Conservation (phyloP, 1,140 invertebrate genomes). For the Lucilia sericata region DNA sequence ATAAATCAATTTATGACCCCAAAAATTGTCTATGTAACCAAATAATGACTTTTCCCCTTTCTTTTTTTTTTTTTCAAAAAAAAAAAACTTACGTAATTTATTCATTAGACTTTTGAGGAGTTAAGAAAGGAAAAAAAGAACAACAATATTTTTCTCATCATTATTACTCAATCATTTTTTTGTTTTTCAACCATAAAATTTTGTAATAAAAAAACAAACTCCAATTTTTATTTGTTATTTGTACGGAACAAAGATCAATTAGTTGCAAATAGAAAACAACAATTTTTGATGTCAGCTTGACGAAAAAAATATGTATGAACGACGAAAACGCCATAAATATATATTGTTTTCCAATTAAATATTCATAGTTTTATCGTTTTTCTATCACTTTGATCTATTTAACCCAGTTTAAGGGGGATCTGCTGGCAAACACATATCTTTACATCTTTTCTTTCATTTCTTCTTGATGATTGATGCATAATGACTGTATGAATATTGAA, state of each 20-base stretch:
- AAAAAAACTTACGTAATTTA: background rate
- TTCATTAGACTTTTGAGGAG: background rate
- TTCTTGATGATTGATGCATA: constrained; percentile 10
- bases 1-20: background rate
- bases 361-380: constrained; percentile 11
- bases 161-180: background rate
- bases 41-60: background rate
- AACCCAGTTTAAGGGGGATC: background rate
- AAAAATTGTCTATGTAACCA: background rate
- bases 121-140: background rate
- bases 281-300: background rate
- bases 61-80: background rate
- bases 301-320: background rate
- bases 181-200: background rate
- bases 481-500: constrained; percentile 13
- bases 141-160: background rate
- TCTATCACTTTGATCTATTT: background rate
- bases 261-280: background rate
- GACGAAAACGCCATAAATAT: background rate
- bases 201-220: background rate
- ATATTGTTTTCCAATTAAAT: background rate
- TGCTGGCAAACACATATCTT: background rate
- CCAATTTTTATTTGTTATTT: background rate
- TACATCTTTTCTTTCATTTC: background rate
- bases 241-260: background rate